These are phyloP conservation scores for Bombus fervidus DNA, from an alignment of 1,140 invertebrate genomes.

Conservation along the genomic window DNA sequence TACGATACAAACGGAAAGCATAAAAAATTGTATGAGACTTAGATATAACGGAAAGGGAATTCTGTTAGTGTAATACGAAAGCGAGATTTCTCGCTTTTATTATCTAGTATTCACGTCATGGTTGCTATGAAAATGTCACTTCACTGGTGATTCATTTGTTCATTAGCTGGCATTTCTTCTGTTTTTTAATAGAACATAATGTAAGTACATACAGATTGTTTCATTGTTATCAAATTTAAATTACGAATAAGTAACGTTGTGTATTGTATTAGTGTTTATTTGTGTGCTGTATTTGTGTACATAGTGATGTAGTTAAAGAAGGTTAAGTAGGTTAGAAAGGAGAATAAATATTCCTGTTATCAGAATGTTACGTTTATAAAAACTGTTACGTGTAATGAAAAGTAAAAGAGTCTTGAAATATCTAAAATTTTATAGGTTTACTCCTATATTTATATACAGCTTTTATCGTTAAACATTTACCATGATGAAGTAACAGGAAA, in stretches of 20 bases:
- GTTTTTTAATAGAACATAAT: slow-evolving; percentile 44
- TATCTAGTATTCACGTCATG: slow-evolving; percentile 51
- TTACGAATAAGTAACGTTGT: slow-evolving; percentile 8
- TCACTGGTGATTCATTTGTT: slow-evolving; percentile 66
- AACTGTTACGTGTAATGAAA: background rate
- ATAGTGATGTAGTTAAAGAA: slow-evolving; percentile 19
- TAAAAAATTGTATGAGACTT: slow-evolving; percentile 24
- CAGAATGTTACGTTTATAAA: background rate
- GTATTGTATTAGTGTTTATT: background rate
- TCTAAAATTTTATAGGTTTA: background rate
- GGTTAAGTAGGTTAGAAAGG: slow-evolving; percentile 59
- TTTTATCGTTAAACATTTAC: background rate
- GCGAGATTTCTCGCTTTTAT: slow-evolving; percentile 46
- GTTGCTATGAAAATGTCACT: slow-evolving; percentile 68
- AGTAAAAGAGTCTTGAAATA: background rate
- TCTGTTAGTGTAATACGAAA: slow-evolving; percentile 31
- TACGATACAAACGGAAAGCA: slow-evolving; percentile 28
- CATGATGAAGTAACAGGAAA: background rate
- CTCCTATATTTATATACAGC: background rate
- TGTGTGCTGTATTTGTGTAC: slow-evolving; percentile 1
- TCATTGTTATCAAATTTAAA: background rate
- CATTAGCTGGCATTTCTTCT: slow-evolving; percentile 45
- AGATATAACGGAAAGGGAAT: slow-evolving; percentile 13
- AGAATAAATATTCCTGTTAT: slow-evolving; percentile 37
- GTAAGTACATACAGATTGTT: slow-evolving; percentile 18